Percentiles rank a stretch among this genome's conserved stretches.
Conservation (phyloP, 2,113 vertebrate genomes). For the Felis chaus region DNA sequence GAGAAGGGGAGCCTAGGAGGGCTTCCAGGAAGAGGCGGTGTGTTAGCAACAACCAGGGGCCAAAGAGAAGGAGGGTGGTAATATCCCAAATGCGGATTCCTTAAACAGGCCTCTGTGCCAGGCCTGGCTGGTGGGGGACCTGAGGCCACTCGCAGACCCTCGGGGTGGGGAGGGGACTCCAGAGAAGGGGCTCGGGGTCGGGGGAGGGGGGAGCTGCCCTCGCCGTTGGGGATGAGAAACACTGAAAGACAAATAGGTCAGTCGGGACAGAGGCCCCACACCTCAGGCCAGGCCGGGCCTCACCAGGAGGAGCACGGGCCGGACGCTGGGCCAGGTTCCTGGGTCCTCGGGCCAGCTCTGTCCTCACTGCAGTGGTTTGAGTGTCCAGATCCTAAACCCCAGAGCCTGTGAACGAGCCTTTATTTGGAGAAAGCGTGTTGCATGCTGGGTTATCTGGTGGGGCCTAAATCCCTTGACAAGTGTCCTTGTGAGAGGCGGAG, state of each 20-base stretch:
- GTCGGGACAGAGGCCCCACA: neutral
- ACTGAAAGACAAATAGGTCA: fast-evolving
- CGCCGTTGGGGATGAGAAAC: neutral
- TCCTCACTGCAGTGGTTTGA: neutral
- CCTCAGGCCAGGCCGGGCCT: neutral
- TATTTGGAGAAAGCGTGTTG: neutral
- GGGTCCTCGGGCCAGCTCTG: fast-evolving
- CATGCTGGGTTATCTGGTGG: neutral
- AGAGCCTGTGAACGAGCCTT: fast-evolving
- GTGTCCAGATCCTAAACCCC: neutral
- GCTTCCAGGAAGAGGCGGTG: neutral
- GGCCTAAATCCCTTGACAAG: too few species aligned
- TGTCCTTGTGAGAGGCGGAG: neutral
- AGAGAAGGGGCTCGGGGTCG: neutral
- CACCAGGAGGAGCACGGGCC: fast-evolving
- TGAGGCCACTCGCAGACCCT: neutral
- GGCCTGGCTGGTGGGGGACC: neutral
- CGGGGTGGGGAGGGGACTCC: too few species aligned
- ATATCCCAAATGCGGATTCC: neutral
- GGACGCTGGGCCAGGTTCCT: fast-evolving
- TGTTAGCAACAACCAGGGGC: neutral
- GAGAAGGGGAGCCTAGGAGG: neutral
- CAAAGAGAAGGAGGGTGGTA: neutral
- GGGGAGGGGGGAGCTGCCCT: neutral
- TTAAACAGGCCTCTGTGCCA: too few species aligned